Evolutionary conservation across 2,888 invertebrate genomes (phyloP), one percentile per base, ranked within the genome.

Genomic region (Caenorhabditis parvicauda): DNA sequence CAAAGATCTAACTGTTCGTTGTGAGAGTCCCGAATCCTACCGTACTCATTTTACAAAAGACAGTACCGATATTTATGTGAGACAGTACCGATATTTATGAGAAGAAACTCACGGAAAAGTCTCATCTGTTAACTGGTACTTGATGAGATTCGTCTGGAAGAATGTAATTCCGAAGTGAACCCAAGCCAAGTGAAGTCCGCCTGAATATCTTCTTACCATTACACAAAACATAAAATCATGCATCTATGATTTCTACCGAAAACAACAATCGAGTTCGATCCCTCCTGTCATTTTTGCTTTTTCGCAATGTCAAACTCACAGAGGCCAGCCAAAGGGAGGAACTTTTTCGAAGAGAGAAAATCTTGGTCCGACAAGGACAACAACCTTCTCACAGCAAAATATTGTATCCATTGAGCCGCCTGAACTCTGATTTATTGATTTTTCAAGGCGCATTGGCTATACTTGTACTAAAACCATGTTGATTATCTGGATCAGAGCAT

Each of bases 121-220:
- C 54, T 77, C 75, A 55, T 77, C 74, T 1, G 74, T 73, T 32
- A 77, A 46, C 42, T 77, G 76, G 52, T 77, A 77, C 49, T 77
- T 77, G 54, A 77, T 76, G 29, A 68, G 54, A 0, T 72, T 70
- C 7, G 77, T 77, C 54, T 77, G 69, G 41, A 77, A 64, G 63
- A 74, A 75, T 2, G 74, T 76, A 17, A 66, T 59, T 32, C 79
- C 79, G 49, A 79, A 79, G 43, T 77, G 74, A 21, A 80, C 62
- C 74, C 78, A 79, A n/a, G 75, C 72, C 7, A 70, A 57, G n/a
- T 67, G 45, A 29, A 70, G 59, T 21, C 70, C 70, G 3, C 56
- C 65, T 49, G 49, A 7, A 22, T 9, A 38, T 24, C 14, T 41
- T 17, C 12, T 14, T 9, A 17, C 17, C 12, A 41, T 41, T 41